Conservation (phyloP, 1,140 invertebrate species). For the Pararge aegeria region DNA sequence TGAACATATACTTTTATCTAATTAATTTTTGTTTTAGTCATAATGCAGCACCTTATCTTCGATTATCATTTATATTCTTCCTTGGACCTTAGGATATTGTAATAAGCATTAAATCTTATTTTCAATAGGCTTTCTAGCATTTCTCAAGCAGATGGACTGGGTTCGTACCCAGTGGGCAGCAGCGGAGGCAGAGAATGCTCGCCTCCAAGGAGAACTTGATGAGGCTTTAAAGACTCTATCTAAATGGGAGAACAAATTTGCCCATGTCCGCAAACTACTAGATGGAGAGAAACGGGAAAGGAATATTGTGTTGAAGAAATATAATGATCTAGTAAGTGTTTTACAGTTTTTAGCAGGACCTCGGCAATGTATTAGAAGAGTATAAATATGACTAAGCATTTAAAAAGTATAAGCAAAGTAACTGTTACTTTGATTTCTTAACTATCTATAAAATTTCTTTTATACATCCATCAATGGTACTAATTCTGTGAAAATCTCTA, state of each 20-base stretch:
- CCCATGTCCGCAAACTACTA: slow-evolving; percentile 87
- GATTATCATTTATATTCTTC: too few relatives aligned
- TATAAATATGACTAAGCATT: too few relatives aligned
- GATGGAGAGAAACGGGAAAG: slow-evolving; percentile 88
- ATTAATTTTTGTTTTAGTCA: too few relatives aligned
- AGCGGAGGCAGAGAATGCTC: slow-evolving; percentile 83
- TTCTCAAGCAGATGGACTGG: slow-evolving; percentile 86
- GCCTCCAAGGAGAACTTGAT: slow-evolving; percentile 84
- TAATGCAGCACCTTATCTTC: too few relatives aligned
- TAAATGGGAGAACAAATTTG: slow-evolving; percentile 87
- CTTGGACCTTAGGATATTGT: too few relatives aligned
- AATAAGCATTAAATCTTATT: background rate
- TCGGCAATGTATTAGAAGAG: background rate
- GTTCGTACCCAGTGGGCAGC: slow-evolving; percentile 84
- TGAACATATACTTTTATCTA: too few relatives aligned
- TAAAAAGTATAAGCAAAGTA: too few relatives aligned
- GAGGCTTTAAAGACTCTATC: slow-evolving; percentile 83
- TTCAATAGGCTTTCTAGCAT: slow-evolving; percentile 84
- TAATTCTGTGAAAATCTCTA: too few relatives aligned
- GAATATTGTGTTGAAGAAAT: slow-evolving; percentile 68
- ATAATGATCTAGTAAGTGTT: slow-evolving; percentile 62
- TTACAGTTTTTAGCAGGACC: background rate
- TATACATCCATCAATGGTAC: too few relatives aligned
- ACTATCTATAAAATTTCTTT: too few relatives aligned
- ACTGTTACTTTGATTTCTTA: too few relatives aligned